A percentile compares a stretch with the other conserved stretches of the same genome.
These are phyloP conservation scores for Drosophila mauritiana DNA, from an alignment of 1,140 invertebrate species.

Conservation along the genomic window DNA sequence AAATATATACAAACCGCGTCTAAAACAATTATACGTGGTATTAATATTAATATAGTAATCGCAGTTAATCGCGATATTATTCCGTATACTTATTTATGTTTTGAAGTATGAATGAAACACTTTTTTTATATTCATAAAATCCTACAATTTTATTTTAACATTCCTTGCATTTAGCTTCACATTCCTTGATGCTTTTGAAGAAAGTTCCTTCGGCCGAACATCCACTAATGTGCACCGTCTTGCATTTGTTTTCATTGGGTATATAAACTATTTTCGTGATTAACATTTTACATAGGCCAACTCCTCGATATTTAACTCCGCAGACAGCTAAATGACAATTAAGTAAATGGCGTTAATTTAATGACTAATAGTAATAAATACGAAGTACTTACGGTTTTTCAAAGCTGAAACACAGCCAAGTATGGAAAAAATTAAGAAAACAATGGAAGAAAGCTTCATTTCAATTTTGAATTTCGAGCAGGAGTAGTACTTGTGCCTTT, in stretches of 20 bases:
- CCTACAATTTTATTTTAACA: no score
- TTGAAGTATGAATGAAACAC: no score
- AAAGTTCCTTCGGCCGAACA: conserved; percentile 3
- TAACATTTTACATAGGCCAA: conserved; percentile 1
- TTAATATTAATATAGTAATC: no score
- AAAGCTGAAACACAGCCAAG: background rate
- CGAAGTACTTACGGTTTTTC: background rate
- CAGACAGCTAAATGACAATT: background rate
- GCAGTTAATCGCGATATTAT: no score
- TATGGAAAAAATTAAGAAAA: background rate
- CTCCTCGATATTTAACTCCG: background rate
- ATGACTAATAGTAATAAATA: background rate
- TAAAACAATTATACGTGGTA: no score
- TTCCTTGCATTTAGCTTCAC: background rate
- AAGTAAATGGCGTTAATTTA: background rate
- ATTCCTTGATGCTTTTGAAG: background rate
- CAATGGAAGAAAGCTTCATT: background rate
- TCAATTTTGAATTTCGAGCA: no score
- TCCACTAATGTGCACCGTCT: background rate
- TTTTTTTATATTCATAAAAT: no score
- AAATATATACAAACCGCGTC: no score
- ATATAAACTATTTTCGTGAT: conserved; percentile 1
- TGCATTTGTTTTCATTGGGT: background rate
- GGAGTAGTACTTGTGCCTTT: background rate
- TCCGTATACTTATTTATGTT: no score